These are phyloP conservation scores for Aporophyla lueneburgensis DNA, from an alignment of 2,888 invertebrate genomes.

Conservation along the genomic window DNA sequence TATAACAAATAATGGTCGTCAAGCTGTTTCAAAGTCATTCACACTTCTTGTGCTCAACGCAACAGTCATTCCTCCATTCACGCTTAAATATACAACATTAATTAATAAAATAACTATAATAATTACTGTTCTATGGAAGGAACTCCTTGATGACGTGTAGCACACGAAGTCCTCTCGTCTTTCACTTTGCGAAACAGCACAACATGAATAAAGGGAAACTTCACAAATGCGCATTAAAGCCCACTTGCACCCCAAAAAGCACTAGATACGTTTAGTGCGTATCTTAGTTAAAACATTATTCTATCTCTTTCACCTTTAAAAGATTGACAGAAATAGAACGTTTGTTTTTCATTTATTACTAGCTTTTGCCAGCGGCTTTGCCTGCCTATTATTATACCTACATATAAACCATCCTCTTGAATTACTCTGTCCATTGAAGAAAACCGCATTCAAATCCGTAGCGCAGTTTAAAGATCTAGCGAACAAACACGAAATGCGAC, in stretches of 20 bases:
- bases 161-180: slow-evolving; percentile 85
- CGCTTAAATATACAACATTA: slow-evolving; percentile 62
- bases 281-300: not conserved
- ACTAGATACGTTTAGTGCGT: not conserved
- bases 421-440: no score
- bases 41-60: slow-evolving; percentile 88
- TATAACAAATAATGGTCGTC: slow-evolving; percentile 19
- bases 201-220: slow-evolving; percentile 3
- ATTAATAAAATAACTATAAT: slow-evolving; percentile 65
- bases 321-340: not conserved
- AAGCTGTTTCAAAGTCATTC: slow-evolving; percentile 70
- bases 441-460: no score
- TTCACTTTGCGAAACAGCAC: slow-evolving; percentile 44
- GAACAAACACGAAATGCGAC: no score
- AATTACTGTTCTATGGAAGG: slow-evolving; percentile 82
- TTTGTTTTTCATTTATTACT: no score
- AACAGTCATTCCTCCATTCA: slow-evolving; percentile 85
- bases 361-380: no score
- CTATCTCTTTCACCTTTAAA: not conserved
- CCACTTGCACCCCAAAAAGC: no score
- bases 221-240: not conserved
- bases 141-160: slow-evolving; percentile 83
- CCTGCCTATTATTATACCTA: no score
- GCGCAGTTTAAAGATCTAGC: no score
- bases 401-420: no score